Evolutionary conservation across 2,113 vertebrate species (phyloP).

Genomic region (Prionailurus bengalensis): DNA sequence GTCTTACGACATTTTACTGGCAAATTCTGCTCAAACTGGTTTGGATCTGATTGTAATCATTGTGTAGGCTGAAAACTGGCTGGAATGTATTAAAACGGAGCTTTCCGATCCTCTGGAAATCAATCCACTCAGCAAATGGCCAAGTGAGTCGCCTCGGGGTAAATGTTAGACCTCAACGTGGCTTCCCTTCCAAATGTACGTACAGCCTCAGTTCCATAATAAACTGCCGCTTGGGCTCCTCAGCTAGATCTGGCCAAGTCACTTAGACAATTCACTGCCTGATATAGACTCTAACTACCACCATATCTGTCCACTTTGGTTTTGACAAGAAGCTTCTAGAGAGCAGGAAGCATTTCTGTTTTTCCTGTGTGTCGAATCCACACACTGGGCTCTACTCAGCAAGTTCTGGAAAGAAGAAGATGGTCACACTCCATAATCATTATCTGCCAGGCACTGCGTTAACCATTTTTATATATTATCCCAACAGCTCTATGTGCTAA

Average conservation of each 20-base stretch:
- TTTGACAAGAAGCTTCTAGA: conserved; percentile 10
- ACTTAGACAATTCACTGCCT: background rate
- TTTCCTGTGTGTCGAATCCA: background rate
- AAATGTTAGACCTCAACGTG: background rate
- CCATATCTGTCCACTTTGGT: background rate
- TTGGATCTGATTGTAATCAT: conserved; percentile 71
- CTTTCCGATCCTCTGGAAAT: conserved; percentile 57
- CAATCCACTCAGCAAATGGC: conserved; percentile 33
- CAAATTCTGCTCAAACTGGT: conserved; percentile 58
- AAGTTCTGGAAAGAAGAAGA: background rate
- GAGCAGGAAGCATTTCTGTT: background rate
- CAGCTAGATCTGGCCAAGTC: background rate
- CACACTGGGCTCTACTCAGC: background rate
- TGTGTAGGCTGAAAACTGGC: conserved; percentile 50
- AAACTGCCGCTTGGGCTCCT: background rate
- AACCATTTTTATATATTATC: background rate
- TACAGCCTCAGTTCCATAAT: background rate
- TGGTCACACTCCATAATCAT: background rate
- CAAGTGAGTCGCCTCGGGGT: conserved; percentile 13
- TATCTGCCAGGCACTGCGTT: background rate
- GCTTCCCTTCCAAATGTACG: conserved; percentile 12
- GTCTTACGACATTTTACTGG: conserved; percentile 69
- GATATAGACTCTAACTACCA: background rate
- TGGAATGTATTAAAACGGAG: conserved; percentile 63
- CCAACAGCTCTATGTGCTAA: background rate